phyloP scores from a whole-genome alignment of 1,140 invertebrate genomes.

The Temnothorax longispinosus region DNA sequence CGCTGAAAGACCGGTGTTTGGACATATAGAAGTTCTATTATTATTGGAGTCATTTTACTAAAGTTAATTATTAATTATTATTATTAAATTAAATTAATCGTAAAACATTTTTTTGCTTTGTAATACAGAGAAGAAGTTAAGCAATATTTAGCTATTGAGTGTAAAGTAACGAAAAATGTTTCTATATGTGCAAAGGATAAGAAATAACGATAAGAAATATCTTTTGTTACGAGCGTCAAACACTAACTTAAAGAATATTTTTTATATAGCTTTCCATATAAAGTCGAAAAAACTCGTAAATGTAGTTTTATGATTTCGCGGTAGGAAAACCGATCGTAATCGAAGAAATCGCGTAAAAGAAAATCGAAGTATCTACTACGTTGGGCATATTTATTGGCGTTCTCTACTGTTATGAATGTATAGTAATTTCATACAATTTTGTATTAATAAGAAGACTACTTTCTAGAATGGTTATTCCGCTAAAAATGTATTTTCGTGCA shows the following conservation, averaged over 20 bases:
- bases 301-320: conserved; percentile 12
- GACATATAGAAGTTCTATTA: too few relatives aligned
- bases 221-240: not conserved
- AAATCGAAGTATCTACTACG: not conserved
- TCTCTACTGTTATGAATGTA: not conserved
- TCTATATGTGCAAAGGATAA: not conserved
- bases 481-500: not conserved
- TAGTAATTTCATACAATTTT: not conserved
- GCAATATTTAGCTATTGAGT: not conserved
- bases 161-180: not conserved
- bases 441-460: not conserved
- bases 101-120: not conserved
- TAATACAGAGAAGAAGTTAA: not conserved
- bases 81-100: not conserved
- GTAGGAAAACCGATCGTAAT: not conserved
- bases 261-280: not conserved
- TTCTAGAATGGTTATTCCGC: not conserved
- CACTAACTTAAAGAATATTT: not conserved
- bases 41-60: too few relatives aligned
- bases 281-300: conserved; percentile 25
- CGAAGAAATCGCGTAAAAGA: conserved; percentile 30
- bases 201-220: not conserved
- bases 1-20: too few relatives aligned
- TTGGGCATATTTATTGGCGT: not conserved
- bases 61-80: not conserved